phyloP scores from a whole-genome alignment of 2,797 vertebrate species.

The Coregonus suidteri region DNA sequence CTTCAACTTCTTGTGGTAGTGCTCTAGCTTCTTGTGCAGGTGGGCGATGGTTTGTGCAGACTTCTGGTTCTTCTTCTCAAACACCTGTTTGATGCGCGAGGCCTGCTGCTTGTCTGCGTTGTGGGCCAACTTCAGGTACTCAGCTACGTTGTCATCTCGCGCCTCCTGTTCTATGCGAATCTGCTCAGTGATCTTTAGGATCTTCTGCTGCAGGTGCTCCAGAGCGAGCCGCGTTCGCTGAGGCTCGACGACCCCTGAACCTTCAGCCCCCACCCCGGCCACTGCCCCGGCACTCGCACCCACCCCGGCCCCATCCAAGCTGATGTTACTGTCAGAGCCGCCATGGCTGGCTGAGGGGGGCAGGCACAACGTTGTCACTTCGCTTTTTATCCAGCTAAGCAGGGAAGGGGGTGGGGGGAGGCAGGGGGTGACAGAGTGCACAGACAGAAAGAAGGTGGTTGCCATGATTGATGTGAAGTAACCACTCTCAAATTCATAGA shows the following conservation, averaged over 20 bases:
- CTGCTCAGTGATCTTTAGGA: constrained; percentile 98
- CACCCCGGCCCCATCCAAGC: constrained; percentile 76
- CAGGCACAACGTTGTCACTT: constrained; percentile 81
- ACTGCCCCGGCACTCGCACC: constrained; percentile 65
- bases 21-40: constrained; percentile 96
- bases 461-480: constrained; percentile 40
- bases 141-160: constrained; percentile 94
- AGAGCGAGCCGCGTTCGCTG: constrained; percentile 90
- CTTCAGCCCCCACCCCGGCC: constrained; percentile 70
- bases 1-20: constrained; percentile 95
- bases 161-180: constrained; percentile 98
- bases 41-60: constrained; percentile 96
- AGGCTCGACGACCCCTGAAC: constrained; percentile 81
- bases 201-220: constrained; percentile 97
- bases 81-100: constrained; percentile 96
- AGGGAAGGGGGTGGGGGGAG: neutral
- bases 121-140: constrained; percentile 96
- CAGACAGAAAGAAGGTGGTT: constrained; percentile 10
- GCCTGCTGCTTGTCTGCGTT: constrained; percentile 97
- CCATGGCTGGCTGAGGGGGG: constrained; percentile 84
- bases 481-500: constrained; percentile 17
- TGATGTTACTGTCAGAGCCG: constrained; percentile 88
- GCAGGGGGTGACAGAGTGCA: neutral
- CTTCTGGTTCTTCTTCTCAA: constrained; percentile 99
- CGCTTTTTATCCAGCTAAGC: constrained; percentile 92